Evolutionary conservation across 2,888 invertebrate genomes (phyloP), one percentile per base, ranked within the genome.

Genomic region (Coremacera marginata): DNA sequence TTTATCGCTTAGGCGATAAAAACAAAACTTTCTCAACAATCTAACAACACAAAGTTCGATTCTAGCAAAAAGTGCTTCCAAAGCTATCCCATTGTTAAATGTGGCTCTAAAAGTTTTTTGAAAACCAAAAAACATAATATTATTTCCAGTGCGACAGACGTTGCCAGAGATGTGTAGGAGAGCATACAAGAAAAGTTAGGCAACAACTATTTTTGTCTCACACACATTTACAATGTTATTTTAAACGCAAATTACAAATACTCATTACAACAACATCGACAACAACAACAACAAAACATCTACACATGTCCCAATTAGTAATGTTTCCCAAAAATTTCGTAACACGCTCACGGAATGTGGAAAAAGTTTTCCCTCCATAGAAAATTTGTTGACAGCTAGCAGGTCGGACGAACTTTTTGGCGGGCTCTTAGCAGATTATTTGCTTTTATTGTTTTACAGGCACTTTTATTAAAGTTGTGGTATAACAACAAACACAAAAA

Each of bases 1-100:
- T 63, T 63, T 34, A 63, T 34, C 63, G 63, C 63, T 63, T 63
- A 14, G 34, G 31, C 14, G 63, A n/a, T 16, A 27, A 27, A 62
- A 62, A 22, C 8, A 62, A 25, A 27, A 55, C 22, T 25, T 60
- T 44, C 44, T 44, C 44, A 44, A 44, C 44, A 44, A 44, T 44
- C 44, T 60, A 14, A 14, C 60, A 25, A 60, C 25, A 27, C 22
- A n/a, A 60, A 60, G 27, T 60, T 60, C 27, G 25, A 2, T 37
- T 5, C 37, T 37, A 5, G 37, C 37, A 37, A 44, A 44, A 44
- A 44, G 44, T 44, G 44, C 44, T 11, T 44, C 44, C 11, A 44
- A 44, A 44, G 11, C 11, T 44, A 44, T 11, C 14, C 11, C 14
- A 44, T 44, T 44, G 44, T 44, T 34, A 34, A 63, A 63, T 34